Evolutionary conservation across 2,888 invertebrate genomes (phyloP).

Genomic region (Lumbricus terrestris): DNA sequence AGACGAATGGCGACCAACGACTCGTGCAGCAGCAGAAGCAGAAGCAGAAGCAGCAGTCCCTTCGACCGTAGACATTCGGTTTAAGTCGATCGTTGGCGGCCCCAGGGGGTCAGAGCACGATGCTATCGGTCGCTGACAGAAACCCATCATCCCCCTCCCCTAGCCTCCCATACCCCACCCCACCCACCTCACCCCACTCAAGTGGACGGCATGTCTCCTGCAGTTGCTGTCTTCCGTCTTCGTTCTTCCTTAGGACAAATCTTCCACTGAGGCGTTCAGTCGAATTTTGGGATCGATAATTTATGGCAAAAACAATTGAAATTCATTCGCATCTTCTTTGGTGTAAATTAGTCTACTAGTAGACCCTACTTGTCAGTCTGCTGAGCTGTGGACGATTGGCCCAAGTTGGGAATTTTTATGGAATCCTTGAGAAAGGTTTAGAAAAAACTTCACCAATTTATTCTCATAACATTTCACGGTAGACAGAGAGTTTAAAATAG

Average conservation of each 20-base stretch:
- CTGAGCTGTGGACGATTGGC: no score
- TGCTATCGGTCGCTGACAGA: not conserved
- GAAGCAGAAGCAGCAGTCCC: conserved; percentile 3
- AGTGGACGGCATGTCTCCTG: not conserved
- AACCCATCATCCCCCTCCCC: not conserved
- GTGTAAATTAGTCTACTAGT: no score
- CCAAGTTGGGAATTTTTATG: no score
- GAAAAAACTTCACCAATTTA: no score
- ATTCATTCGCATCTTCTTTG: not conserved
- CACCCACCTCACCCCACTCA: not conserved
- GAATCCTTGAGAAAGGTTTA: no score
- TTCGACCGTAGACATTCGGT: not conserved
- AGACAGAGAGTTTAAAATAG: no score
- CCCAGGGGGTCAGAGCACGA: conserved; percentile 3
- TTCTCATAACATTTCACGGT: no score
- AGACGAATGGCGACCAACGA: conserved; percentile 3
- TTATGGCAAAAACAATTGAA: not conserved
- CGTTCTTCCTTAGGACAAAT: not conserved
- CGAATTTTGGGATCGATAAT: not conserved
- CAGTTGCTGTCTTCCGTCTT: not conserved
- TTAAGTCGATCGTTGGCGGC: conserved; percentile 3
- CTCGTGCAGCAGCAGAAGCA: no score
- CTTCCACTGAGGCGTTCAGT: not conserved
- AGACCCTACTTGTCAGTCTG: not conserved
- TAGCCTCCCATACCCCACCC: no score